Evolutionary conservation across 2,797 vertebrate species (phyloP).

Genomic region (Paguma larvata): DNA sequence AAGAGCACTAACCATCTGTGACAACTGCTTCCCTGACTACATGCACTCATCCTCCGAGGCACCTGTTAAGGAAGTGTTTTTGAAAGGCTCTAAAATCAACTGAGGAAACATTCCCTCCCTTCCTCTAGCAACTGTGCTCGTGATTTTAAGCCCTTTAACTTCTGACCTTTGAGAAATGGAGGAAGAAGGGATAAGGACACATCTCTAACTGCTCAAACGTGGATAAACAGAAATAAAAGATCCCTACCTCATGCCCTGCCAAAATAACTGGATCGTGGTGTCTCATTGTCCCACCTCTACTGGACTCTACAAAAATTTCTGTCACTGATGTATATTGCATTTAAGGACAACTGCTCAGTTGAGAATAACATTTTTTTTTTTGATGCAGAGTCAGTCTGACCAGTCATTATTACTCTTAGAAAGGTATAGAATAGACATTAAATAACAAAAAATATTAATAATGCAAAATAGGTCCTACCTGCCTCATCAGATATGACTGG

Average conservation of each 20-base stretch:
- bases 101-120: background rate
- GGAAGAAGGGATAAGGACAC: background rate
- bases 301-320: background rate
- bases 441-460: background rate
- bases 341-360: background rate
- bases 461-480: background rate
- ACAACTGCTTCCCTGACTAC: background rate
- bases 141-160: constrained; percentile 8
- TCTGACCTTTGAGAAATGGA: constrained; percentile 11
- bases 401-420: background rate
- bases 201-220: background rate
- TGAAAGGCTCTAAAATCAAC: constrained; percentile 15
- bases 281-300: background rate
- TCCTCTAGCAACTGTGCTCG: background rate
- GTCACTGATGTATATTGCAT: background rate
- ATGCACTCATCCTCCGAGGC: background rate
- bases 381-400: background rate
- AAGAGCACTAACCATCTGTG: no score
- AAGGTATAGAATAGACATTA: background rate
- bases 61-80: background rate
- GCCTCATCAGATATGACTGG: background rate
- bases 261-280: background rate
- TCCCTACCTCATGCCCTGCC: background rate
- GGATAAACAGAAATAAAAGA: background rate
- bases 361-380: background rate